Evolutionary conservation across 2,888 invertebrate species (phyloP).

Genomic region (Agrochola lychnidis): DNA sequence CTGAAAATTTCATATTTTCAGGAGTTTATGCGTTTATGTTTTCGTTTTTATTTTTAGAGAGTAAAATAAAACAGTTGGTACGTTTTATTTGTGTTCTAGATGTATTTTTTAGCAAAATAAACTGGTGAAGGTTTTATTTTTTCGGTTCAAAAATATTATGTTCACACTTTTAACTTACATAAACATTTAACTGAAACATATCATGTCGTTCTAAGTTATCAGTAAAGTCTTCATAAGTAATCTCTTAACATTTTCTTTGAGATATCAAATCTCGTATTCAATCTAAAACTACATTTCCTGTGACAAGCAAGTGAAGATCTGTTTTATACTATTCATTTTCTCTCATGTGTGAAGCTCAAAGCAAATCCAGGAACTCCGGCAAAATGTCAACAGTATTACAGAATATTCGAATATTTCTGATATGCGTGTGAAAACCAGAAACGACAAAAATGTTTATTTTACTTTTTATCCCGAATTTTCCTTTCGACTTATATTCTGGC

Average conservation of each 20-base stretch:
- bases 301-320: constrained; percentile 1
- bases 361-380: constrained; percentile 18
- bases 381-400: constrained; percentile 28
- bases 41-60: constrained; percentile 16
- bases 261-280: constrained; percentile 17
- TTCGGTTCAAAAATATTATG: not conserved
- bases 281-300: constrained; percentile 22
- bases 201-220: not conserved
- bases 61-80: constrained; percentile 12
- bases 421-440: not conserved
- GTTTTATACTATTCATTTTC: constrained; percentile 38
- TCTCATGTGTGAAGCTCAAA: constrained; percentile 26
- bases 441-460: not conserved
- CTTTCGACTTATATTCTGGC: no score
- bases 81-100: constrained; percentile 7
- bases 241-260: not conserved
- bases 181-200: not conserved
- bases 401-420: constrained; percentile 3
- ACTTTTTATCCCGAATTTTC: not conserved
- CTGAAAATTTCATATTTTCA: constrained; percentile 55
- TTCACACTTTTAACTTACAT: not conserved
- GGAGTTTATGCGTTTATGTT: constrained; percentile 21
- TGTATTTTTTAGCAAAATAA: not conserved
- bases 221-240: not conserved
- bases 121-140: not conserved